phyloP scores from a whole-genome alignment of 2,797 vertebrate genomes.

The Peromyscus aztecus region DNA sequence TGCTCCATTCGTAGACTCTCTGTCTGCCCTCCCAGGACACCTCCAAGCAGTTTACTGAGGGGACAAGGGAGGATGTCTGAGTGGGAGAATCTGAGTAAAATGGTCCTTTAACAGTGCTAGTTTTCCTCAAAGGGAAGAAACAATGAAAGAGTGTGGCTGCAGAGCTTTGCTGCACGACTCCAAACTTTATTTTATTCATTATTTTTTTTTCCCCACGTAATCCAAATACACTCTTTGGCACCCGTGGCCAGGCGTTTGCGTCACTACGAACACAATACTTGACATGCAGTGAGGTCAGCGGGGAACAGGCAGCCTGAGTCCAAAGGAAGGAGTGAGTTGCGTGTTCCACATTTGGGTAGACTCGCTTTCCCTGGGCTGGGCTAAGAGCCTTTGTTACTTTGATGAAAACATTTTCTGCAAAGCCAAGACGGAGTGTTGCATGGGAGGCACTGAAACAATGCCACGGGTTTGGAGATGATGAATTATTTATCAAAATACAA shows the following conservation, averaged over 20 bases:
- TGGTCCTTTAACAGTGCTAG: not conserved
- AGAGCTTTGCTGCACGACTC: not conserved
- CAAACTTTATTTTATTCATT: not conserved
- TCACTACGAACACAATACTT: not conserved
- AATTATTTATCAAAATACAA: slow-evolving; percentile 42
- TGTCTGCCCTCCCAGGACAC: not conserved
- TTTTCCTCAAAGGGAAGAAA: not conserved
- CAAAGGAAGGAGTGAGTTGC: not conserved
- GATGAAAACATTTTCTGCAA: not conserved
- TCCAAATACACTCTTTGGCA: not conserved
- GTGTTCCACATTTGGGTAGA: not conserved
- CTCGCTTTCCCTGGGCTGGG: not conserved
- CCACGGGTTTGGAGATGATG: not conserved
- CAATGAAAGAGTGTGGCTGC: not conserved
- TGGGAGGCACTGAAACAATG: not conserved
- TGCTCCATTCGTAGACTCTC: not conserved
- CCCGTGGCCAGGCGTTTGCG: not conserved
- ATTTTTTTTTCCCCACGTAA: too few species aligned
- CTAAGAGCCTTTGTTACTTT: not conserved
- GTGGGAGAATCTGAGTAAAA: not conserved
- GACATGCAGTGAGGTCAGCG: not conserved
- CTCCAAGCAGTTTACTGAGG: not conserved
- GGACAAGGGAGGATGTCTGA: not conserved
- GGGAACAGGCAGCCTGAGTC: not conserved
- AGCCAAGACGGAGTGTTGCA: not conserved